Base-by-base conservation (phyloP, 2,113 vertebrate genomes). In the Symphodus melops region DNA sequence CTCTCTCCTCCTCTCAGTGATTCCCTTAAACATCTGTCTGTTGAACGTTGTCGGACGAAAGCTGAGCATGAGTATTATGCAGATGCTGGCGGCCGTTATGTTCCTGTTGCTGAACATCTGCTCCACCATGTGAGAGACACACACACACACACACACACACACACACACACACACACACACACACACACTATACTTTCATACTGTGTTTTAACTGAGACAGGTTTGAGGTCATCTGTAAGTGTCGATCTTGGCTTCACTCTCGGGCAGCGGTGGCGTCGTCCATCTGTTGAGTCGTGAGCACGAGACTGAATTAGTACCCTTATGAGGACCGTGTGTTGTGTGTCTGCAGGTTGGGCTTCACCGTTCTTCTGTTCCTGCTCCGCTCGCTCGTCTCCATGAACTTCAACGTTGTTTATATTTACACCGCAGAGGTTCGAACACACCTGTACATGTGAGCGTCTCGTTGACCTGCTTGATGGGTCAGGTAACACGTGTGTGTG, bases 351-450 rank as follows among this genome's bases (percentile, higher is more conserved):
- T 52, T 94, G 0, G 96, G 96, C 2, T 94, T 95, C 74, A 96
- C 82, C 0, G 92, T 94, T 44, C 92, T 99, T 82, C 95, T 99
- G 46, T 98, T 99, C 85, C 85, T 96, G 88, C 91, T 99, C 33
- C 94, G 96, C 4, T 95, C 97, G 6, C 79, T 98, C 84, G 97
- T 98, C 60, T 94, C 97, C 0, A 97, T 97, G 71, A 99, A 98
- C 89, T 99, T 99, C 90, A 98, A 94, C 64, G 97, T 96, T 81
- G 96, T 98, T 83, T 99, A 99, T 72, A 96, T 99, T 82, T 99
- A 99, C 81, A 99, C 98, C 0, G 98, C 97, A 3, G 98, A 99
- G 97, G 98, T 99, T 19, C 1, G 92, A 51, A 9, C 28, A 41
- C 2, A 8, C 20, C 20, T 4, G 39, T 10, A 41, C 39, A 41